Evolutionary conservation across 1,140 invertebrate genomes (phyloP).

Genomic region (Kradibia gibbosae): DNA sequence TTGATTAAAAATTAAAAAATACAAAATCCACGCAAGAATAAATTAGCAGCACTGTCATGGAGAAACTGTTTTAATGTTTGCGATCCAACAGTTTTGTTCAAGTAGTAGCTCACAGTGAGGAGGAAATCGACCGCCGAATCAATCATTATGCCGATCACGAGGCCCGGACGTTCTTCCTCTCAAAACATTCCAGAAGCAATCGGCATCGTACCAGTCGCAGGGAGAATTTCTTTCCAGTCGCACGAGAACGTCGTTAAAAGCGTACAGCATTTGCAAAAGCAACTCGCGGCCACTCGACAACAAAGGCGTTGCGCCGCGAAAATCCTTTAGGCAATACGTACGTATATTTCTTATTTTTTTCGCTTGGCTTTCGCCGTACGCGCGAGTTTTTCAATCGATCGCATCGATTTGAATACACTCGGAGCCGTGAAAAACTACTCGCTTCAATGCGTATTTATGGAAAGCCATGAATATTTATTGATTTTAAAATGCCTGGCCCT

Average conservation of each 20-base stretch:
- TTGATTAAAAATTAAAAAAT: neutral
- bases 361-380: neutral
- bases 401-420: neutral
- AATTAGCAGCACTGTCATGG: neutral
- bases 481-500: neutral
- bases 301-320: neutral
- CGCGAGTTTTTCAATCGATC: neutral
- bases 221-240: slow-evolving; percentile 65
- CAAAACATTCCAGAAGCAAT: slow-evolving; percentile 64
- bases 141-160: slow-evolving; percentile 69
- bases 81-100: neutral
- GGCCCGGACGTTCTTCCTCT: slow-evolving; percentile 68
- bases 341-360: neutral
- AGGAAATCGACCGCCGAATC: slow-evolving; percentile 64
- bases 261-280: neutral
- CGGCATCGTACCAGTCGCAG: slow-evolving; percentile 56
- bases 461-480: neutral
- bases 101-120: slow-evolving; percentile 46
- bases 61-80: slow-evolving; percentile 27
- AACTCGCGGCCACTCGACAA: neutral
- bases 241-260: slow-evolving; percentile 54
- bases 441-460: neutral
- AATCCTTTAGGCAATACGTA: neutral
- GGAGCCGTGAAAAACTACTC: neutral
- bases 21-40: neutral